phyloP scores from a whole-genome alignment of 2,888 invertebrate genomes.

The Hesperia comma region DNA sequence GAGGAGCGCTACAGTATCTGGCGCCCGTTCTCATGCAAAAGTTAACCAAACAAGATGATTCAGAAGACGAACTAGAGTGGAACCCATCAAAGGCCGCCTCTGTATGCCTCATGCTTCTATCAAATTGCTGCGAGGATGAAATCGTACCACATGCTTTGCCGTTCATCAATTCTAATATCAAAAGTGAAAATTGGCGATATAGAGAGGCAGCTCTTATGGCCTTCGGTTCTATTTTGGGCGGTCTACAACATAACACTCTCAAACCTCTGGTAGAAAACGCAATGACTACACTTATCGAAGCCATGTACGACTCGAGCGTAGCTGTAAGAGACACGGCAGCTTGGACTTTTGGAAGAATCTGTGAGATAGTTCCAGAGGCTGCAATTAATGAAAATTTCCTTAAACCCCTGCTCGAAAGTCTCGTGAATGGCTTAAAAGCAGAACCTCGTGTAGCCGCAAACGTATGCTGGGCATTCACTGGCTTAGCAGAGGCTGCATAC shows the following conservation, averaged over 20 bases:
- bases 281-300: constrained; percentile 96
- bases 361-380: constrained; percentile 98
- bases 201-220: constrained; percentile 99
- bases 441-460: constrained; percentile 99
- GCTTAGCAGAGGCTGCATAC: constrained; percentile 97
- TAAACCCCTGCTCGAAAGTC: constrained; percentile 90
- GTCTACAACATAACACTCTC: constrained; percentile 93
- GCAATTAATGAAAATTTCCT: constrained; percentile 94
- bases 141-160: constrained; percentile 98
- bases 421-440: constrained; percentile 93
- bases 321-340: constrained; percentile 98
- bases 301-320: constrained; percentile 97
- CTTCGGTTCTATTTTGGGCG: constrained; percentile 97
- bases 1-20: constrained; percentile 97
- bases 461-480: constrained; percentile 99
- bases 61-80: constrained; percentile 99
- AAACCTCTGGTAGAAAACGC: constrained; percentile 98
- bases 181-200: constrained; percentile 95
- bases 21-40: constrained; percentile 97
- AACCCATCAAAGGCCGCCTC: constrained; percentile 99
- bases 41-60: constrained; percentile 97
- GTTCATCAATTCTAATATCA: constrained; percentile 97
- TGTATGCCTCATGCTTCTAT: constrained; percentile 98
- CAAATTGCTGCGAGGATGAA: constrained; percentile 98
- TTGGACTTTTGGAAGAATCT: constrained; percentile 99